Evolutionary conservation across 2,888 invertebrate species (phyloP), one percentile per base, ranked within the genome.

Genomic region (Disparrhopalites patrizii): DNA sequence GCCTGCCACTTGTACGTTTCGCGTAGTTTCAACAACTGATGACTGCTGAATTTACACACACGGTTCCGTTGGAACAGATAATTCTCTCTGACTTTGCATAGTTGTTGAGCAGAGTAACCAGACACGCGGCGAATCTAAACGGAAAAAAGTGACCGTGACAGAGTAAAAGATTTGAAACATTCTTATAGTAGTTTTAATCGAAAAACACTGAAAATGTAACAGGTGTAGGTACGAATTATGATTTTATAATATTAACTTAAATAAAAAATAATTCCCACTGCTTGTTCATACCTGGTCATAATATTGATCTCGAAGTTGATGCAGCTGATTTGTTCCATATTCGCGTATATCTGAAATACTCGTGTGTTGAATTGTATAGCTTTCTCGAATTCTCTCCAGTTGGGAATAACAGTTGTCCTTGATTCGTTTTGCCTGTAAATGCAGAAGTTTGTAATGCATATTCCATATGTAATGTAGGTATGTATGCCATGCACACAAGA

Each of bases 1-100:
- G 96, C 96, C 80, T 96, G 95, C 78, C 93, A 91, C 80, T 95
- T 95, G 83, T 93, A 95, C 10, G 93, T 92, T 79, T 95, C 94
- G 31, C 94, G 86, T 51, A 96, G 81, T 60, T 91, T 85, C 52
- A 94, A 82, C 66, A 95, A 87, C 80, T 96, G 94, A 78, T 93
- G 92, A 23, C 92, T 88, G 81, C 94, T 93, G 81, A 95, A 96
- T 80, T 95, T 95, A 56, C 94, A 84, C 72, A 96, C 93, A 80
- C 93, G 90, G 80, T 93, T 91, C 65, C 95, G 85, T 80, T 96
- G 96, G 84, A 91, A 91, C 78, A 94, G 90, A 81, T 96, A 96
- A 81, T 93, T 94, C 79, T 95, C 95, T 69, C 94, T 85, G 73
- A 96, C 91, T 88, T 93, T 91, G 80, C 92, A 92, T 76, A 96